Evolutionary conservation across 2,888 invertebrate species (phyloP), one percentile per base, ranked within the genome.

Genomic region (Catocala fraxini): DNA sequence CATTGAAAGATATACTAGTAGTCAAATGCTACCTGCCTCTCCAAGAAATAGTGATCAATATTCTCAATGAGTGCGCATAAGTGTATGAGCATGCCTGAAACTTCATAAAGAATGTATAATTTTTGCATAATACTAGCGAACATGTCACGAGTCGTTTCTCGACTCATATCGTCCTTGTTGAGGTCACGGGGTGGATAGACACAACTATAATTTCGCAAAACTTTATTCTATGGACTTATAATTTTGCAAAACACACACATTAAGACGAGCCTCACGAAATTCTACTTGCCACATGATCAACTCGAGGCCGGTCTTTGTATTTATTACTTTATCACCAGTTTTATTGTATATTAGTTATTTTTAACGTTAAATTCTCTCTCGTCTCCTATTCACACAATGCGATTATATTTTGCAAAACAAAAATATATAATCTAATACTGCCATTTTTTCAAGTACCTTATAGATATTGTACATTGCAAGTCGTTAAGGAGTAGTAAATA

Each of bases 181-280:
- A 66, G 74, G 67, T 65, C 65, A 70, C 65, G 59, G 63, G 60
- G 64, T 67, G 60, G 57, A 70, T 71, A 63, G 63, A 65, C 65
- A 65, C 65, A 62, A 59, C 48, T 11, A 54, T 60, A 46, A 56
- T 51, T 63, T 58, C 43, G 43, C 65, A 60, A 52, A 41, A 49
- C 7, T 60, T 47, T 56, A 53, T 46, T 67, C 57, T 67, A 57
- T 63, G 13, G 51, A 75, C 54, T 62, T 66, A 25, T 51, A 47
- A 48, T 69, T 63, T 63, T 59, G 43, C 55, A 56, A 57, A 67
- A 55, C 55, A 56, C 13, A 63, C 33, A 10, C 42, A 41, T 71
- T 63, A 41, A 42, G 45, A 15, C 35, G 35, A 45, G 70, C 56
- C 70, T 73, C 61, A 59, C 9, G 34, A 42, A 55, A 56, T 56